Percentiles rank a stretch among this genome's conserved stretches.
These are phyloP conservation scores for Lepus townsendii DNA, from an alignment of 2,797 vertebrate species.

Conservation along the genomic window DNA sequence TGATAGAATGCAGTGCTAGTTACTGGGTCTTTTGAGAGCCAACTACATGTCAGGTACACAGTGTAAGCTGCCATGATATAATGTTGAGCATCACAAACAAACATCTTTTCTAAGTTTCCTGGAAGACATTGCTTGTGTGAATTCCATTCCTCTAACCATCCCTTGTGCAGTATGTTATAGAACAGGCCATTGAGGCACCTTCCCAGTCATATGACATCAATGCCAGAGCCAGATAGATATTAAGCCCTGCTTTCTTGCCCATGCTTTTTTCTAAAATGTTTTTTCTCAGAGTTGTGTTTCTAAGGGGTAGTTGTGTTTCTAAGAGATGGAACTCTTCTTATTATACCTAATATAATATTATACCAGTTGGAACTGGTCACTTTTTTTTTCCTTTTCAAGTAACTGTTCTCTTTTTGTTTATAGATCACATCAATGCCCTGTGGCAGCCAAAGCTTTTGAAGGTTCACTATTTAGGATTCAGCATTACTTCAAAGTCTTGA, in stretches of 20 bases:
- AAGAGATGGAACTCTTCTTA: conserved; percentile 23
- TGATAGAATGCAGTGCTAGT: background rate
- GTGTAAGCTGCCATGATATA: background rate
- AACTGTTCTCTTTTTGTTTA: conserved; percentile 50
- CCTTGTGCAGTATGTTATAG: background rate
- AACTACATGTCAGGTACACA: background rate
- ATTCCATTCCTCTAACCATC: background rate
- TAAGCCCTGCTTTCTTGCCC: background rate
- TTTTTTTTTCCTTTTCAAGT: conserved; percentile 47
- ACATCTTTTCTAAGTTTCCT: background rate
- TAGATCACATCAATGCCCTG: conserved; percentile 38
- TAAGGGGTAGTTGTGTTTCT: background rate
- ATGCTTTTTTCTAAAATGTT: background rate
- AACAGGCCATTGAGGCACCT: background rate
- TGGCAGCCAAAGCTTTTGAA: conserved; percentile 55
- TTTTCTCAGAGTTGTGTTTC: conserved; percentile 33
- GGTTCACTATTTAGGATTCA: conserved; percentile 56
- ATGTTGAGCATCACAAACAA: background rate
- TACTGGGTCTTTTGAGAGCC: background rate
- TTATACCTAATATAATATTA: background rate
- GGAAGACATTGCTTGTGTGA: background rate
- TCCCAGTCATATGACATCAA: background rate
- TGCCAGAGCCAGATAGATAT: background rate
- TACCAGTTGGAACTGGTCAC: background rate
- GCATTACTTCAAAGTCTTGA: conserved; percentile 63